phyloP scores from a whole-genome alignment of 2,113 vertebrate genomes.

The Pterocles burchelli region DNA sequence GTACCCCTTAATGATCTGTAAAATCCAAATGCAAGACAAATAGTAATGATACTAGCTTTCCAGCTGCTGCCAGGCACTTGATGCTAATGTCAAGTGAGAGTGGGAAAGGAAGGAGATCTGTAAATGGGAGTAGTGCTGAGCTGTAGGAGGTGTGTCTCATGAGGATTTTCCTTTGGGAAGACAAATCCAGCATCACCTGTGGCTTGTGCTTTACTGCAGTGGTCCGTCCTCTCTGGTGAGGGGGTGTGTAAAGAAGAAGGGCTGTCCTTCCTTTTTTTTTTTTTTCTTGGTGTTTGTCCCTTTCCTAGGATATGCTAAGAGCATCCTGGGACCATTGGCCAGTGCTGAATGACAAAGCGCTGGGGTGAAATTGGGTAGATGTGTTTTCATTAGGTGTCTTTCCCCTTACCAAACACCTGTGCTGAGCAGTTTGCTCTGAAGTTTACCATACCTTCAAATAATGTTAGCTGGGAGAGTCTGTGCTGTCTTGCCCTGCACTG shows the following conservation, averaged over 20 bases:
- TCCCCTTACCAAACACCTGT: background rate
- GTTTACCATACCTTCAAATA: background rate
- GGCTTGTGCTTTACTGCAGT: background rate
- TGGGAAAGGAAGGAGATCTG: background rate
- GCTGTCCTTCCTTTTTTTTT: background rate
- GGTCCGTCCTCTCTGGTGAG: background rate
- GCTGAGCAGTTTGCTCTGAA: background rate
- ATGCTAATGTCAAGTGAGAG: background rate
- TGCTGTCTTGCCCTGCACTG: background rate
- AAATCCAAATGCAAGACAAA: background rate
- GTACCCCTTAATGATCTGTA: background rate
- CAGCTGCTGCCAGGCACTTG: background rate
- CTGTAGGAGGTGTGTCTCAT: background rate
- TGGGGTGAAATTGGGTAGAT: background rate
- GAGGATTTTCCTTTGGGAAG: background rate
- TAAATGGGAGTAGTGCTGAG: background rate
- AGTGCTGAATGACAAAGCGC: background rate
- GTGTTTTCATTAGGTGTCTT: background rate
- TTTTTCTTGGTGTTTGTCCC: background rate
- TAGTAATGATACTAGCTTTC: background rate
- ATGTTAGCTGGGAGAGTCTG: background rate
- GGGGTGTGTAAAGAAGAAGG: background rate
- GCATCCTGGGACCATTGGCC: background rate
- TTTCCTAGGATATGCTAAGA: background rate
- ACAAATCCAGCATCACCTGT: background rate